These are phyloP conservation scores for Helicoverpa armigera DNA, from an alignment of 1,140 invertebrate genomes.

Conservation along the genomic window DNA sequence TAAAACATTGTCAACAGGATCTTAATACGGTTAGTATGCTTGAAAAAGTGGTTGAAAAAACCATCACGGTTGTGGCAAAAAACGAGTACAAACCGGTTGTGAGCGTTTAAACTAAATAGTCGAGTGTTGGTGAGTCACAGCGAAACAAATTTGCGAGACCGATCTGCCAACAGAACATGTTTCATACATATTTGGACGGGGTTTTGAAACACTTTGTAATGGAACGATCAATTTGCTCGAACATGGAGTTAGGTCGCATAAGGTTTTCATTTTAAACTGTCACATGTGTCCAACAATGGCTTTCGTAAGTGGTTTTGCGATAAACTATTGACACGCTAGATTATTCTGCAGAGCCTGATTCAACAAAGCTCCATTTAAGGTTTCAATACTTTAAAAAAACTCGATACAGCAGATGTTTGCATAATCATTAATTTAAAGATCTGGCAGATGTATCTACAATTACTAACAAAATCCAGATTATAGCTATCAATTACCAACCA, in stretches of 20 bases:
- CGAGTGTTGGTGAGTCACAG: conserved; percentile 37
- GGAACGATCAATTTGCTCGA: conserved; percentile 29
- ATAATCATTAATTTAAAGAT: background rate
- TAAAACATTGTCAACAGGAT: conserved; percentile 48
- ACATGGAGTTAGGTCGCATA: conserved; percentile 17
- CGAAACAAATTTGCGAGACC: conserved; percentile 38
- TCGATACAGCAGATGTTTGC: conserved; percentile 4
- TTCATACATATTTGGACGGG: conserved; percentile 41
- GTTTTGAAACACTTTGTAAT: conserved; percentile 34
- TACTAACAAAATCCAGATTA: background rate
- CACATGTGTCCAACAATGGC: background rate
- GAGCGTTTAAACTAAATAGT: conserved; percentile 46
- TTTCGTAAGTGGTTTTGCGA: background rate
- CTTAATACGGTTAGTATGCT: conserved; percentile 40
- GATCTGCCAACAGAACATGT: conserved; percentile 36
- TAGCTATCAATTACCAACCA: background rate
- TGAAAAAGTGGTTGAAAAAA: conserved; percentile 39
- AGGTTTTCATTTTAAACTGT: conserved; percentile 5
- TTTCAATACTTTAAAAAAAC: background rate
- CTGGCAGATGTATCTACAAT: conserved; percentile 2
- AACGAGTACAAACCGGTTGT: conserved; percentile 41
- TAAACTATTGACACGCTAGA: background rate
- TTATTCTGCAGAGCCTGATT: background rate
- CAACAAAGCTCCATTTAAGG: background rate
- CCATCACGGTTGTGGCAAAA: conserved; percentile 27